Evolutionary conservation across 2,113 vertebrate species (phyloP).

Genomic region (Electrona antarctica): DNA sequence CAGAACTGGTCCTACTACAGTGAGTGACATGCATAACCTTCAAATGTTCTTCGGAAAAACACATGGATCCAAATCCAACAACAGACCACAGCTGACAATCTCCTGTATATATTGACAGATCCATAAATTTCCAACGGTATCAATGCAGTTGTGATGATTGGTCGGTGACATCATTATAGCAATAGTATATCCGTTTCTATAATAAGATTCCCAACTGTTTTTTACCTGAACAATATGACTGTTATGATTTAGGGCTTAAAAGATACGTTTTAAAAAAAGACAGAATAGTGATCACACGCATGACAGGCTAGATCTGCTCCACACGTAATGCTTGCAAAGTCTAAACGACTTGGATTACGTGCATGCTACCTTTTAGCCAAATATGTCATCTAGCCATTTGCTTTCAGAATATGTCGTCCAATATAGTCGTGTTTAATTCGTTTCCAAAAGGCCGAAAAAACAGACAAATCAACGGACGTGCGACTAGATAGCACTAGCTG

Average conservation of each 20-base stretch:
- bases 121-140: not conserved
- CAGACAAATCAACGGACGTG: slow-evolving; percentile 30
- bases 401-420: slow-evolving; percentile 26
- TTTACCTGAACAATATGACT: not conserved
- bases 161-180: slow-evolving; percentile 52
- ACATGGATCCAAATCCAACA: slow-evolving; percentile 12
- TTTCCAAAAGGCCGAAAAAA: slow-evolving; percentile 31
- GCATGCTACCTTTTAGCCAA: slow-evolving; percentile 31
- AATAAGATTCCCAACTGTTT: not conserved
- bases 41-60: slow-evolving; percentile 18
- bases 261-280: slow-evolving; percentile 2
- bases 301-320: slow-evolving; percentile 50
- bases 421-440: not conserved
- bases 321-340: slow-evolving; percentile 41
- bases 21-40: slow-evolving; percentile 4
- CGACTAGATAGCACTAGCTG: slow-evolving; percentile 63
- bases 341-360: slow-evolving; percentile 1
- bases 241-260: not conserved
- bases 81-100: not conserved
- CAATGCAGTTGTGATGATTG: not conserved
- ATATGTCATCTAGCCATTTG: slow-evolving; percentile 19
- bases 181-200: slow-evolving; percentile 5
- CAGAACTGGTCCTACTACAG: slow-evolving; percentile 8
- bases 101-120: not conserved
- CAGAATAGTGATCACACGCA: slow-evolving; percentile 25